Conservation (phyloP, 2,888 invertebrate species). For the Plagiodera versicolora region DNA sequence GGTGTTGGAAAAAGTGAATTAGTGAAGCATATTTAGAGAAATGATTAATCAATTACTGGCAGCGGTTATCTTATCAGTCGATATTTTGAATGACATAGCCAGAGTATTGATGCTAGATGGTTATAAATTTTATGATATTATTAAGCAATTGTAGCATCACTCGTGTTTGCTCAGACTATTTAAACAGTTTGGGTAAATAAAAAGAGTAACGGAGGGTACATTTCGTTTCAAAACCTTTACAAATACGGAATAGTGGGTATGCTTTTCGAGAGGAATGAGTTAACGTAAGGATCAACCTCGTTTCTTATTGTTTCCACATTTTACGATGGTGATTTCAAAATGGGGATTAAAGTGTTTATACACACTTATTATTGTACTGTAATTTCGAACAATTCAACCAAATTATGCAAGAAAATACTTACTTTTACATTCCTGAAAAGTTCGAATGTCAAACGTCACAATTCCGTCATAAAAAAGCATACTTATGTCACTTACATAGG, state of each 20-base stretch:
- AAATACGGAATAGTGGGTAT: conserved; percentile 24
- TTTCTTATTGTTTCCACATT: conserved; percentile 29
- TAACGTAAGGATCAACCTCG: conserved; percentile 30
- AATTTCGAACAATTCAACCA: neutral
- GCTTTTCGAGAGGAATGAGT: conserved; percentile 26
- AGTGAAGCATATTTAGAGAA: neutral
- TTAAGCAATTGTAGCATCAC: conserved; percentile 31
- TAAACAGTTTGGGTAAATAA: conserved; percentile 34
- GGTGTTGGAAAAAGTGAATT: neutral
- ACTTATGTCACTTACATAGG: too few relatives aligned
- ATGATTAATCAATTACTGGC: neutral
- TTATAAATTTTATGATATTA: conserved; percentile 32
- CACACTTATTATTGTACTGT: neutral
- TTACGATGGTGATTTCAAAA: conserved; percentile 10
- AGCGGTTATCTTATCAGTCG: conserved; percentile 16
- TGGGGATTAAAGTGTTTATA: neutral
- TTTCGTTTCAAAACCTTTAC: conserved; percentile 32
- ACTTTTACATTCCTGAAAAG: too few relatives aligned
- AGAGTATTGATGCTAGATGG: conserved; percentile 30
- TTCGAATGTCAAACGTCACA: too few relatives aligned
- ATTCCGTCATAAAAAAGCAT: too few relatives aligned
- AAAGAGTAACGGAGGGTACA: conserved; percentile 33
- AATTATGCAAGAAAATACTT: neutral
- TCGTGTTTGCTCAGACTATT: conserved; percentile 32
- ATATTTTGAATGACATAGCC: conserved; percentile 11